Percentiles rank a stretch among this genome's conserved stretches.
Evolutionary conservation across 2,797 vertebrate genomes (phyloP).

Genomic region (Scarus forsteni): DNA sequence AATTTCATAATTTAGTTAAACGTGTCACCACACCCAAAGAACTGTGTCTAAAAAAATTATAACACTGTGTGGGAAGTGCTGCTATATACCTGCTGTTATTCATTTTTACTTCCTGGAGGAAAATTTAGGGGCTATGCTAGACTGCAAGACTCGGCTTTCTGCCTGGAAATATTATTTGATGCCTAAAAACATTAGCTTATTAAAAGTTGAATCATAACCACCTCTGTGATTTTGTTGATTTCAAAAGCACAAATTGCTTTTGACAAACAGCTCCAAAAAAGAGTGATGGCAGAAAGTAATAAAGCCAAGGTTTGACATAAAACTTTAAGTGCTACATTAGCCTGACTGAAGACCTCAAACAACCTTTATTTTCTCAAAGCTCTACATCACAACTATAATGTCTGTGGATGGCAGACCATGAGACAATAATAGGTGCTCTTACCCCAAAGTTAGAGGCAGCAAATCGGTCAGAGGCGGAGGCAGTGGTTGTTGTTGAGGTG

Average conservation of each 20-base stretch:
- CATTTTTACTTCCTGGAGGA: slow-evolving; percentile 57
- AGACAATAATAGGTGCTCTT: slow-evolving; percentile 57
- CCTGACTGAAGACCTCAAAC: background rate
- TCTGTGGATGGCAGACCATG: background rate
- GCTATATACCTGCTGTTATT: slow-evolving; percentile 35
- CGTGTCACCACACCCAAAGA: slow-evolving; percentile 33
- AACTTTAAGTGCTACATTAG: background rate
- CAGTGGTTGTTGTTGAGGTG: slow-evolving; percentile 92
- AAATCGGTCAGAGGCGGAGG: slow-evolving; percentile 95
- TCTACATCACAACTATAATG: background rate
- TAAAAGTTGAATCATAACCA: slow-evolving; percentile 53
- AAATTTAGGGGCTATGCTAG: slow-evolving; percentile 32
- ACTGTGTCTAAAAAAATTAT: slow-evolving; percentile 40
- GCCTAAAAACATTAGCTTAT: slow-evolving; percentile 61
- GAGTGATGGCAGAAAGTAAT: background rate
- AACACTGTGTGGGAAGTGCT: slow-evolving; percentile 17
- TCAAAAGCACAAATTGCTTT: slow-evolving; percentile 13
- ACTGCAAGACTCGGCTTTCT: slow-evolving; percentile 35
- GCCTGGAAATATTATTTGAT: slow-evolving; percentile 54
- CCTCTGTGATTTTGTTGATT: slow-evolving; percentile 25
- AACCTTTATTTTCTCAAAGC: slow-evolving; percentile 1
- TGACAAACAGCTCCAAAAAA: slow-evolving; percentile 18
- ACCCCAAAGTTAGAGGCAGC: slow-evolving; percentile 98
- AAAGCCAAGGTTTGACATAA: slow-evolving; percentile 19
- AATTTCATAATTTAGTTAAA: slow-evolving; percentile 54